Base-by-base conservation (phyloP, 2,113 vertebrate genomes). In the Tautogolabrus adspersus region DNA sequence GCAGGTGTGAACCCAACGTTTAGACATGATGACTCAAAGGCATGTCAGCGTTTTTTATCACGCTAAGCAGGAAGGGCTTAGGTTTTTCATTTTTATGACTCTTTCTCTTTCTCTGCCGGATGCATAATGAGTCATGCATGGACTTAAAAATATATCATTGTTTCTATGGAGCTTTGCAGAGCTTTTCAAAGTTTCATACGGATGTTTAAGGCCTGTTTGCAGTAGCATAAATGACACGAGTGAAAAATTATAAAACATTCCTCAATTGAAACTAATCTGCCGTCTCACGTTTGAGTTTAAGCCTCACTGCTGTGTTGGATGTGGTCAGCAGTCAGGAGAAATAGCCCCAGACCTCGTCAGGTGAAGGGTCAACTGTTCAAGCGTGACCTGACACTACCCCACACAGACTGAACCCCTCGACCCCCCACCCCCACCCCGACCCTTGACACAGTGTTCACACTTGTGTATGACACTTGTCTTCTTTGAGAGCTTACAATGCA, bases 1-100 rank as follows among this genome's bases (percentile, higher is more conserved):
- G 60, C 89, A 91, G 91, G 85, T 88, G 83, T 64, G 85, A 86
- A 64, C 54, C 80, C 56, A 61, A 30, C 79, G 44, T 77, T 84
- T 23, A 76, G 72, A 46, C 75, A 47, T 38, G 12, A 54, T 87
- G 87, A 88, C 72, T 90, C 87, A 83, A 74, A 77, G 75, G 58
- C 84, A 56, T n/a, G 77, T 79, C 77, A 47, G 72, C 15, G n/a
- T 77, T 75, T 77, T 8, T 57, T 62, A 72, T 74, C 60, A 34
- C 54, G 79, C 16, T 8, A 30, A 77, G 57, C 75, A 82, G 77
- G 71, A 85, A 88, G 61, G 59, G 69, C 79, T 84, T n/a, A 46
- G 1, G 58, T 55, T 81, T 13, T 73, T 49, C 62, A n/a, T 63
- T 55, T 77, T 62, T 55, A 44, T 54, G 64, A 78, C 57, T 81